These are phyloP conservation scores for Noctua fimbriata DNA, from an alignment of 2,888 invertebrate genomes.

Conservation along the genomic window DNA sequence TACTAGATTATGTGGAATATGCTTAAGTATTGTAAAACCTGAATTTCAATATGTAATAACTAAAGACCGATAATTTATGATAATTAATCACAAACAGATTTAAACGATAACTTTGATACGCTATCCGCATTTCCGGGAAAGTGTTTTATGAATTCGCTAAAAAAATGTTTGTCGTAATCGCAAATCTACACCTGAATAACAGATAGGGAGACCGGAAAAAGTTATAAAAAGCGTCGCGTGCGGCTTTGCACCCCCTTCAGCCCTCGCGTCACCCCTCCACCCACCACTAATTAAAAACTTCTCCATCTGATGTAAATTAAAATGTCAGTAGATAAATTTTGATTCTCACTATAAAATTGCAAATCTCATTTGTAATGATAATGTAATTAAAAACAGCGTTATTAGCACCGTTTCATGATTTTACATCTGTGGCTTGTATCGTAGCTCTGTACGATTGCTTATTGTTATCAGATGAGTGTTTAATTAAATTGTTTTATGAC, in stretches of 20 bases:
- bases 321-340: slow-evolving; percentile 76
- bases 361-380: slow-evolving; percentile 74
- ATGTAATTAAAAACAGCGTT: slow-evolving; percentile 56
- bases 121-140: slow-evolving; percentile 28
- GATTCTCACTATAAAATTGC: slow-evolving; percentile 69
- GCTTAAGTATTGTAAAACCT: not conserved
- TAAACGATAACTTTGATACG: slow-evolving; percentile 22
- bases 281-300: slow-evolving; percentile 84
- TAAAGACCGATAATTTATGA: not conserved
- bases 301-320: slow-evolving; percentile 78
- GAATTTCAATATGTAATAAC: not conserved
- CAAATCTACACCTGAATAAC: slow-evolving; percentile 53
- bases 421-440: slow-evolving; percentile 23
- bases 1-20: not conserved
- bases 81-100: slow-evolving; percentile 24
- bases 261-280: slow-evolving; percentile 54
- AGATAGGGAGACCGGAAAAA: slow-evolving; percentile 62
- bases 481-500: slow-evolving; percentile 24
- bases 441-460: slow-evolving; percentile 5
- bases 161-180: slow-evolving; percentile 39
- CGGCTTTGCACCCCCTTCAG: slow-evolving; percentile 48
- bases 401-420: slow-evolving; percentile 39
- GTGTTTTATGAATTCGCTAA: slow-evolving; percentile 22
- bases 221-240: slow-evolving; percentile 74
- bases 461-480: slow-evolving; percentile 28